These are phyloP conservation scores for Australoheros scitulus DNA, from an alignment of 2,113 vertebrate genomes.

Conservation along the genomic window DNA sequence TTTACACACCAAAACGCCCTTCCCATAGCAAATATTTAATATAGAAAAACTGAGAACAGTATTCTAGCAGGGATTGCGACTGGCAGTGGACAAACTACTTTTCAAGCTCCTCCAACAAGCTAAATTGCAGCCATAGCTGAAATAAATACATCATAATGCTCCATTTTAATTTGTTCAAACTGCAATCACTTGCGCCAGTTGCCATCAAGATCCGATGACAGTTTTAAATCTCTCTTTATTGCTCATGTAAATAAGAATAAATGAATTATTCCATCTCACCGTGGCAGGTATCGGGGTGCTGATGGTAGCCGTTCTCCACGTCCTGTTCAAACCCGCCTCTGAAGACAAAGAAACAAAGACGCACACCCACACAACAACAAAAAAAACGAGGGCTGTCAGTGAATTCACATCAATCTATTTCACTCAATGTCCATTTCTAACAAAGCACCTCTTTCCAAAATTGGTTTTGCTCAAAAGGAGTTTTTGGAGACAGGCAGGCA, in stretches of 20 bases:
- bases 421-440: conserved; percentile 23
- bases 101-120: conserved; percentile 22
- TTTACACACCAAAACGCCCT: not conserved
- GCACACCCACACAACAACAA: conserved; percentile 22
- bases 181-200: not conserved
- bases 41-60: conserved; percentile 12
- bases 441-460: conserved; percentile 35
- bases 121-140: conserved; percentile 12
- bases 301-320: conserved; percentile 74
- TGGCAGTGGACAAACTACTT: conserved; percentile 7
- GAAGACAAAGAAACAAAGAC: conserved; percentile 28
- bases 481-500: not conserved
- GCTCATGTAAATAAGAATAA: conserved; percentile 22
- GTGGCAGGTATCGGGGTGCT: conserved; percentile 81
- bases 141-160: conserved; percentile 27
- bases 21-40: conserved; percentile 30
- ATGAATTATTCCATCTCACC: conserved; percentile 75
- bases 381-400: conserved; percentile 25
- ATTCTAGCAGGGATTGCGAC: conserved; percentile 14
- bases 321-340: conserved; percentile 84
- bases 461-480: conserved; percentile 30
- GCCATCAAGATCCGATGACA: not conserved
- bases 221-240: not conserved
- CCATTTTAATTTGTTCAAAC: conserved; percentile 14
- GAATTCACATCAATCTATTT: conserved; percentile 38